Evolutionary conservation across 2,797 vertebrate genomes (phyloP), one percentile per base, ranked within the genome.

Genomic region (Trachops cirrhosus): DNA sequence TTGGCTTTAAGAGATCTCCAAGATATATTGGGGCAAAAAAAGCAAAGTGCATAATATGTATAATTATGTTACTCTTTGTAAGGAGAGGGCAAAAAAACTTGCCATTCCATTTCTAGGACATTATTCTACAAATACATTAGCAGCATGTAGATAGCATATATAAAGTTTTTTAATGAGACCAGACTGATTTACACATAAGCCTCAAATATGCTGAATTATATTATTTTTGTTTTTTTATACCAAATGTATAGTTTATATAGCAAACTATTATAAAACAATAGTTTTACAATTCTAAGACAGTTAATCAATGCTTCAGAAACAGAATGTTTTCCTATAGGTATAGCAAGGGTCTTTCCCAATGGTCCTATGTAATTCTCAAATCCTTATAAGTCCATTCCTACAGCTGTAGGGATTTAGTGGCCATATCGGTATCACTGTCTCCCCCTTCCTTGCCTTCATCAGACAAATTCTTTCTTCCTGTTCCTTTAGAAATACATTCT

Each of bases 251-350:
- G 4, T 89, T 57, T 80, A 84, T 12, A 80, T 79, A 71, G 3
- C 59, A 84, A 96, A 92, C 50, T 85, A 92, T 77, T 78, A 86
- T 68, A 62, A 87, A 95, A 85, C 32, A 71, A 77, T 16, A 89
- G 34, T 67, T 84, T 92, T 84, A 93, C 2, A 93, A 62, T 92
- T 89, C 64, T 14, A 90, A 82, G 54, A 89, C 94, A 67, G 50
- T 94, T 70, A 24, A 82, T 77, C 19, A 94, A 21, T 89, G 29
- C 46, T 96, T 93, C 84, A 84, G 46, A 89, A 96, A 89, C 37
- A 46, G 70, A 79, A 16, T 91, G 44, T 44, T 88, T 94, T 80
- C 37, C 11, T 75, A 9, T 21, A 86, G 22, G 19, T 41, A 57
- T 29, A 44, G 29, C 37, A 70, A 84, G 32, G 64, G 26, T 75